These are phyloP conservation scores for Tragelaphus strepsiceros DNA, from an alignment of 2,113 vertebrate species.

Conservation along the genomic window DNA sequence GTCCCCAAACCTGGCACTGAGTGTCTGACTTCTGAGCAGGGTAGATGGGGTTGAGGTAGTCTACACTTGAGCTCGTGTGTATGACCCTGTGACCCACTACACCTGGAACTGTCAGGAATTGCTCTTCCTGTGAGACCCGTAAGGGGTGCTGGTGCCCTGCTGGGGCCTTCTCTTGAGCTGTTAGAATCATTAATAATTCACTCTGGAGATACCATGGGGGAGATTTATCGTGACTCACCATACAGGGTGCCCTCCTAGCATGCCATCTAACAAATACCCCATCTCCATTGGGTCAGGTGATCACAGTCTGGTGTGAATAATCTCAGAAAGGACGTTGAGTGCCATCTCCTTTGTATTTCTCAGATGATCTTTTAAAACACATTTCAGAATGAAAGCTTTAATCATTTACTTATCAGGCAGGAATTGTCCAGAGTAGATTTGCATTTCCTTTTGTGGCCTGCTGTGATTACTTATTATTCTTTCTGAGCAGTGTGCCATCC, in stretches of 20 bases:
- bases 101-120: not conserved
- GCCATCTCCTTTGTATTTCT: not conserved
- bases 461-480: not conserved
- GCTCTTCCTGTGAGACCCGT: not conserved
- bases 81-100: not conserved
- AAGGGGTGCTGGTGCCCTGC: not conserved
- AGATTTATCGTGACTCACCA: not conserved
- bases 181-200: not conserved
- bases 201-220: not conserved
- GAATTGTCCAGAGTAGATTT: constrained; percentile 21
- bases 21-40: not conserved
- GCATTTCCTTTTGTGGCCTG: not conserved
- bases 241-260: not conserved
- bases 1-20: not conserved
- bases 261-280: not conserved
- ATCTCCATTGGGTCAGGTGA: not conserved
- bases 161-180: not conserved
- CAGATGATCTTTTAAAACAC: constrained; percentile 27
- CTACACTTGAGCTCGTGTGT: not conserved
- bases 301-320: not conserved
- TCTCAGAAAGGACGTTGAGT: not conserved
- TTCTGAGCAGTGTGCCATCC: not conserved
- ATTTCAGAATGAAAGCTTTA: constrained; percentile 31
- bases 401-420: constrained; percentile 9
- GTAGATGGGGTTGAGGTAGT: not conserved